Conservation (phyloP, 2,113 vertebrate genomes). For the Chlorodrepanis virens region DNA sequence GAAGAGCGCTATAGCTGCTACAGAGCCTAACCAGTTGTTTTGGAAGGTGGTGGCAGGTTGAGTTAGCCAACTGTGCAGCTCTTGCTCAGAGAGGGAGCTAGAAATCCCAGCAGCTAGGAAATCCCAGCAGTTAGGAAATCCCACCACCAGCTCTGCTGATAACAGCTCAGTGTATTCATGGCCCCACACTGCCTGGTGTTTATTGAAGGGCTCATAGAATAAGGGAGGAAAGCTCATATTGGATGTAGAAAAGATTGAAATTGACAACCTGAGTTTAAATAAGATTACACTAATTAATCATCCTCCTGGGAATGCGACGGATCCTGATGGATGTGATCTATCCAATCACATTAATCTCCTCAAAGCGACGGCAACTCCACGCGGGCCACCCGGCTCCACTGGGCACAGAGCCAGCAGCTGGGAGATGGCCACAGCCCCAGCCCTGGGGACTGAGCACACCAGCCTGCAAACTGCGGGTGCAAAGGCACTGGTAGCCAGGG, state of each 20-base stretch:
- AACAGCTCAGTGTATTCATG: not conserved
- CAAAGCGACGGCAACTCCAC: rapidly evolving
- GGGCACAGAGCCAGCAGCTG: not conserved
- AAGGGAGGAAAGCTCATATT: not conserved
- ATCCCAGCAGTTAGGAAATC: not conserved
- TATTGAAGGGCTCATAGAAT: not conserved
- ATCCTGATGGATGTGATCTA: not conserved
- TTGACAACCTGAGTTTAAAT: not conserved
- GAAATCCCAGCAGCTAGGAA: not conserved
- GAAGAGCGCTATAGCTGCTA: not conserved
- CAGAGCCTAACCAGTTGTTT: not conserved
- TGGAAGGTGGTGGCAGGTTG: not conserved
- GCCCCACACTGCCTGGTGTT: not conserved
- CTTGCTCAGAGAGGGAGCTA: not conserved
- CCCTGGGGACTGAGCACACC: not conserved
- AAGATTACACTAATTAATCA: slow-evolving; percentile 34
- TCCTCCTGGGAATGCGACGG: not conserved
- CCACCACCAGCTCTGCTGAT: not conserved
- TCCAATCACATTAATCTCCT: not conserved
- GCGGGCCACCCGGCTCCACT: not conserved
- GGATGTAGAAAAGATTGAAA: not conserved
- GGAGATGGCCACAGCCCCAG: not conserved
- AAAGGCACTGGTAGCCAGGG: not conserved
- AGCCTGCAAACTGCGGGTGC: rapidly evolving
- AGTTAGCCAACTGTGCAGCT: not conserved